These are phyloP conservation scores for Coracias cyanogaster DNA, from an alignment of 2,797 vertebrate species.

Conservation along the genomic window DNA sequence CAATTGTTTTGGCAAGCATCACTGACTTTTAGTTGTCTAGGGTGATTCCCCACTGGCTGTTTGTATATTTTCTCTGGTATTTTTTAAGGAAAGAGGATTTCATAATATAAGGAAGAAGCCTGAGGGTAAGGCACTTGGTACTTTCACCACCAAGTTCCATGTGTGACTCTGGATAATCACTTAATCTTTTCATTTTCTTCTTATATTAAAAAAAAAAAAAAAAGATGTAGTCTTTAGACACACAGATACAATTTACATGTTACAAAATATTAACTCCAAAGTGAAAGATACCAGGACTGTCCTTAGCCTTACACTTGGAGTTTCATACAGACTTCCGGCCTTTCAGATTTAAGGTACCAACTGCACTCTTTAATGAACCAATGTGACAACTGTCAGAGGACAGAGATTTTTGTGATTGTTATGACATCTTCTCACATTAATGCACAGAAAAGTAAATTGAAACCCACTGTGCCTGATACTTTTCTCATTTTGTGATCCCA, in stretches of 20 bases:
- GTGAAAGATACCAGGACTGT: background rate
- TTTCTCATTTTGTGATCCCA: conserved; percentile 12
- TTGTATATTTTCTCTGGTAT: background rate
- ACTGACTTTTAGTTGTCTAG: conserved; percentile 39
- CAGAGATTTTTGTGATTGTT: background rate
- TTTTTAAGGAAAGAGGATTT: background rate
- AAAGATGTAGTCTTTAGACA: background rate
- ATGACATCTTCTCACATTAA: background rate
- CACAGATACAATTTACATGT: background rate
- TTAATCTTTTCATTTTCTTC: background rate
- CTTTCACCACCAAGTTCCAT: background rate
- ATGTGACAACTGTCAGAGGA: background rate
- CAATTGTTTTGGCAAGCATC: conserved; percentile 39
- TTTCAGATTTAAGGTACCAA: background rate
- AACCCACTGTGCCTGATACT: conserved; percentile 3
- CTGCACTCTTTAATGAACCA: background rate
- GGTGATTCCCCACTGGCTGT: background rate
- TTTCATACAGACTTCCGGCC: background rate
- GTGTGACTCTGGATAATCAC: background rate
- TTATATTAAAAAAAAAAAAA: background rate
- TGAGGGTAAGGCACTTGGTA: background rate
- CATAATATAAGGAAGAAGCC: background rate
- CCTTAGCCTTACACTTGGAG: background rate
- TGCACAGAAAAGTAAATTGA: conserved; percentile 3
- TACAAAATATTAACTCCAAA: background rate